Percentiles rank a stretch among this genome's conserved stretches.
These are phyloP conservation scores for Lacanobia oleracea DNA, from an alignment of 2,888 invertebrate genomes.

Conservation along the genomic window DNA sequence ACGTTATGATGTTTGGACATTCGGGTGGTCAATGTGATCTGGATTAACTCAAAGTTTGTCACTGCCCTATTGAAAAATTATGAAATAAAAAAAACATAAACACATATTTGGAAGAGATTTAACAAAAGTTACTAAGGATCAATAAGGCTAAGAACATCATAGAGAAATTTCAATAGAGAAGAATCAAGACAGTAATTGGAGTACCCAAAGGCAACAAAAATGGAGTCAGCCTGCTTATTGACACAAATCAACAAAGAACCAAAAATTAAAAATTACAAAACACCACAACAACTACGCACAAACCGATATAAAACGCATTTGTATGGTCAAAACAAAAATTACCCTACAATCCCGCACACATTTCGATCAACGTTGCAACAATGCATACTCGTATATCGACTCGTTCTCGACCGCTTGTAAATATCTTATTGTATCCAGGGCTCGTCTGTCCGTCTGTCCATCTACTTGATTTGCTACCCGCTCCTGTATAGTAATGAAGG, in stretches of 20 bases:
- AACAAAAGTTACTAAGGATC: too few relatives aligned
- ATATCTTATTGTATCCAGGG: conserved; percentile 83
- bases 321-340: conserved; percentile 76
- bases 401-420: conserved; percentile 79
- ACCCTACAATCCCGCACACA: conserved; percentile 71
- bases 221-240: background rate
- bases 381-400: conserved; percentile 73
- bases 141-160: too few relatives aligned
- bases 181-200: too few relatives aligned
- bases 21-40: conserved; percentile 40
- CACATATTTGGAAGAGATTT: too few relatives aligned
- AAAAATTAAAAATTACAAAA: conserved; percentile 37
- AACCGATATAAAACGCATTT: conserved; percentile 63
- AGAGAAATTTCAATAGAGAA: too few relatives aligned
- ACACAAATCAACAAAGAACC: conserved; percentile 2
- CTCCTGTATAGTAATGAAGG: conserved; percentile 86
- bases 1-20: conserved; percentile 48
- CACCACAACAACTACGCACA: conserved; percentile 33
- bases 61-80: too few relatives aligned
- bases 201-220: too few relatives aligned
- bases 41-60: conserved; percentile 5
- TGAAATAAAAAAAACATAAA: too few relatives aligned
- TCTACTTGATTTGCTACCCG: conserved; percentile 82
- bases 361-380: conserved; percentile 68
- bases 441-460: conserved; percentile 83